Evolutionary conservation across 2,113 vertebrate genomes (phyloP).

Genomic region (Pachycephala philippinensis): DNA sequence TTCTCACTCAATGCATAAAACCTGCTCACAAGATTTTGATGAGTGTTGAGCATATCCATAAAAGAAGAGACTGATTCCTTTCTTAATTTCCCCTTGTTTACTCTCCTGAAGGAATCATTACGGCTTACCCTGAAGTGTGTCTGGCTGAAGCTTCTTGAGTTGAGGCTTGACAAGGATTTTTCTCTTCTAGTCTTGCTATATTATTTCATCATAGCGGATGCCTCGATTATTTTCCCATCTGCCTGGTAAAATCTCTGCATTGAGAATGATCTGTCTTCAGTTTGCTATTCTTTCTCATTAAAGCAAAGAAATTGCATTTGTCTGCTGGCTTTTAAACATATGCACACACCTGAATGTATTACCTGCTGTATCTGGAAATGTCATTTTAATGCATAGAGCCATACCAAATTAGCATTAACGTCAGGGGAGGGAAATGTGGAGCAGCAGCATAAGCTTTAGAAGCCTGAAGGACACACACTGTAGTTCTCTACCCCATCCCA

Average conservation of each 20-base stretch:
- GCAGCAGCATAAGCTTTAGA: not conserved
- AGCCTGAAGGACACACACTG: not conserved
- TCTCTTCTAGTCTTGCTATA: not conserved
- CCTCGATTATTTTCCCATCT: not conserved
- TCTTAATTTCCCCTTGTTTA: not conserved
- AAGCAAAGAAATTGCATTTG: not conserved
- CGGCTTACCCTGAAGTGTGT: not conserved
- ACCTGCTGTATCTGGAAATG: not conserved
- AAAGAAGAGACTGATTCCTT: not conserved
- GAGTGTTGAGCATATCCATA: not conserved
- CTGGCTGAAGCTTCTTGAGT: not conserved
- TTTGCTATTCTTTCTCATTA: not conserved
- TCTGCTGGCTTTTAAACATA: not conserved
- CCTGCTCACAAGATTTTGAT: accelerated
- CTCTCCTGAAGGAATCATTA: not conserved
- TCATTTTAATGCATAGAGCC: not conserved
- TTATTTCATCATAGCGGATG: not conserved
- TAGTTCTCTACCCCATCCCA: not conserved
- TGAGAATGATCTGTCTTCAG: not conserved
- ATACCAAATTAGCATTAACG: not conserved
- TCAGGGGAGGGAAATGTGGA: not conserved
- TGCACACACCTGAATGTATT: not conserved
- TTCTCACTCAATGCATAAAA: not conserved
- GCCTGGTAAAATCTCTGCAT: not conserved
- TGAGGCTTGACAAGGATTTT: not conserved